Percentiles rank a stretch among this genome's conserved stretches.
These are phyloP conservation scores for Enteromius treurensis DNA, from an alignment of 2,797 vertebrate genomes.

Conservation along the genomic window DNA sequence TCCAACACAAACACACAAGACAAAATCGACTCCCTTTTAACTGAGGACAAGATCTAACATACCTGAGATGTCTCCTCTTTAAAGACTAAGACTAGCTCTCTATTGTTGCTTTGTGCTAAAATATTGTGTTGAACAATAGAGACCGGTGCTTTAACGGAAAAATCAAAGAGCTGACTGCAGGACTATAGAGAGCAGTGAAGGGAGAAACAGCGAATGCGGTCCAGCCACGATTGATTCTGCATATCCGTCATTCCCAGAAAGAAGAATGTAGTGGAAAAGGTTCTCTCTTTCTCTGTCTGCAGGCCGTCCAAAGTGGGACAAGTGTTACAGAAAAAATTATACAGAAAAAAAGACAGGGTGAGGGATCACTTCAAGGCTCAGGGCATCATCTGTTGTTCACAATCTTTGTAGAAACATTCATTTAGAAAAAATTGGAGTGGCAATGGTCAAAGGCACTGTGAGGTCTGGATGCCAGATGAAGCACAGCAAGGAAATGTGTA, in stretches of 20 bases:
- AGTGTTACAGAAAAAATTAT: background rate
- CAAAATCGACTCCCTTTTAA: background rate
- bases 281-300: conserved; percentile 1
- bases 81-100: background rate
- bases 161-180: conserved; percentile 22
- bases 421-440: background rate
- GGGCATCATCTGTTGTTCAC: background rate
- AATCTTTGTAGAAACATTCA: background rate
- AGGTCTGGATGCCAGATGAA: conserved; percentile 29
- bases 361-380: background rate
- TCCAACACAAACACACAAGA: conserved; percentile 5
- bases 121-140: conserved; percentile 14
- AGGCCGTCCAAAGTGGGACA: background rate
- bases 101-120: conserved; percentile 22
- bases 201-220: background rate
- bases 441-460: background rate
- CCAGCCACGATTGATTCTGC: conserved; percentile 24
- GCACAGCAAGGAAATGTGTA: conserved; percentile 14
- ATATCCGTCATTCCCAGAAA: conserved; percentile 28
- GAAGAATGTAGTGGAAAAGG: conserved; percentile 13
- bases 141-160: conserved; percentile 33
- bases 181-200: background rate
- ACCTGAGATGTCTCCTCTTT: background rate
- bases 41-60: background rate
- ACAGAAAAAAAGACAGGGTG: background rate